Base-by-base conservation (phyloP, 2,888 invertebrate species). In the Thymelicus acteon region DNA sequence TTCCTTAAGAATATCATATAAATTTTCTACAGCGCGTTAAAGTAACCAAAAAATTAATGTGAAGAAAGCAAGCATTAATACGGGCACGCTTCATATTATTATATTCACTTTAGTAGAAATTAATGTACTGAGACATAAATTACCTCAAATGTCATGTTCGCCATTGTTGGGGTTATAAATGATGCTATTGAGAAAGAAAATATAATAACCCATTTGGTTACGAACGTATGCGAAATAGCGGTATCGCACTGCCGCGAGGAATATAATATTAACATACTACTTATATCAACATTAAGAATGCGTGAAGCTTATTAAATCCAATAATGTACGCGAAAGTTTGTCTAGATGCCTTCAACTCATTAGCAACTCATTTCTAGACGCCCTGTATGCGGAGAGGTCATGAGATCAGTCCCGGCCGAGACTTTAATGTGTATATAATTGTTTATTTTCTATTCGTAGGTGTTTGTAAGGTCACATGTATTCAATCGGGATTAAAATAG, bases 111-210 rank as follows among this genome's bases (percentile, higher is more conserved):
- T 57, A 70, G 70, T 70, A 65, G 60, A 70, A 70, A 70, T 70
- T 70, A 70, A 70, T 70, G 70, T 52, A 64, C 64, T 64, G 70
- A 65, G 64, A 70, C 60, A 64, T 70, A 65, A 64, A 70, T 65
- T 65, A 65, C 64, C 70, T 60, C 64, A 60, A 64, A 70, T 70
- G 70, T 64, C 70, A 70, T 62, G 70, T 60, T 58, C 49, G 15
- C 70, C 70, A 70, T 70, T 70, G 70, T 71, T 71, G 64, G 62
- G 64, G 44, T 63, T 49, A 65, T 70, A 64, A 70, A 70, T 70
- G 70, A 70, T 70, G 64, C 70, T 64, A 70, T 70, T 70, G 70
- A 70, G 64, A 70, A 70, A 70, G 70, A 70, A 70, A 70, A 70
- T 60, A 57, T 69, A 64, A 60, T 70, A 64, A 60, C 39, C 40